Percentiles rank a stretch among this genome's conserved stretches.
Conservation (phyloP, 2,113 vertebrate species). For the Ochotona curzoniae region DNA sequence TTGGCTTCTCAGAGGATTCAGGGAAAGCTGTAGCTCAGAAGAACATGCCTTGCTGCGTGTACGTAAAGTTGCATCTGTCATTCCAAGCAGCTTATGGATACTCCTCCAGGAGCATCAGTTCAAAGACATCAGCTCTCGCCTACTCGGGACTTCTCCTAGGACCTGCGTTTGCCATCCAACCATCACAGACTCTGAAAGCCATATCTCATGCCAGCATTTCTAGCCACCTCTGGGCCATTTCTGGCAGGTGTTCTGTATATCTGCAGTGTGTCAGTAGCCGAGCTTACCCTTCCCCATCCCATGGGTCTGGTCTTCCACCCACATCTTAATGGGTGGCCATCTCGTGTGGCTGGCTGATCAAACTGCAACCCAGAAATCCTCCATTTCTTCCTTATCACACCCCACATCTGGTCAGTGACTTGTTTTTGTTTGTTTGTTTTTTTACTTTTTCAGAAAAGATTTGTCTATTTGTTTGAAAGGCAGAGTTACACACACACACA, state of each 20-base stretch:
- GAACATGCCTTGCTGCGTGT: background rate
- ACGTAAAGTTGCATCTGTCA: background rate
- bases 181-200: background rate
- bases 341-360: background rate
- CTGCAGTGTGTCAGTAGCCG: background rate
- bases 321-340: background rate
- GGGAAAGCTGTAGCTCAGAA: background rate
- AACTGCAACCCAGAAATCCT: background rate
- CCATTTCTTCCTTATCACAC: background rate
- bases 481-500: no score
- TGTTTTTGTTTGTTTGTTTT: no score
- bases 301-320: background rate
- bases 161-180: background rate
- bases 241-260: background rate
- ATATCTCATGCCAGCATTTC: background rate
- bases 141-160: background rate
- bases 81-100: background rate
- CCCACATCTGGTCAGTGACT: background rate
- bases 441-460: no score
- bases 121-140: background rate
- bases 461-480: no score
- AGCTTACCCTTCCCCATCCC: background rate
- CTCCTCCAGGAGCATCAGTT: background rate
- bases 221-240: background rate
- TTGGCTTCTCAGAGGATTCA: slow-evolving; percentile 45